These are phyloP conservation scores for Neodiprion pinetum DNA, from an alignment of 1,140 invertebrate species.

Conservation along the genomic window DNA sequence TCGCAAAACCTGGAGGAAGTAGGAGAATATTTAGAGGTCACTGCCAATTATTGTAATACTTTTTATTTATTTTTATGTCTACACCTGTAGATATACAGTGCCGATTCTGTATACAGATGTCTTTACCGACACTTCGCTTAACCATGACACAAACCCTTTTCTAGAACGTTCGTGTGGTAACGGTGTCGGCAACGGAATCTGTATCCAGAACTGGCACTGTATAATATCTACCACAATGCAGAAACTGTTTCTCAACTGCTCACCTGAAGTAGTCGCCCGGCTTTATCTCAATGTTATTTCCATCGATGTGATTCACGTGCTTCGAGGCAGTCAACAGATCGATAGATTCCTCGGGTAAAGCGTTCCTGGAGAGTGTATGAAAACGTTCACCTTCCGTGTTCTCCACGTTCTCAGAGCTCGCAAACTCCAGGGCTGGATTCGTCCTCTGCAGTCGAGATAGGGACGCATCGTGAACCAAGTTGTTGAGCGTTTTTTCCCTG, in stretches of 20 bases:
- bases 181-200: too few species aligned
- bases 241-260: constrained; percentile 17
- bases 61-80: too few species aligned
- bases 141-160: too few species aligned
- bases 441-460: constrained; percentile 41
- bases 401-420: constrained; percentile 45
- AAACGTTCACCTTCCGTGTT: background rate
- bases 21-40: too few species aligned
- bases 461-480: constrained; percentile 25
- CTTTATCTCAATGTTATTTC: constrained; percentile 57
- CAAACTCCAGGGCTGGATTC: constrained; percentile 39
- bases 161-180: too few species aligned
- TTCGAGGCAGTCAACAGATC: constrained; percentile 50
- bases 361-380: background rate
- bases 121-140: too few species aligned
- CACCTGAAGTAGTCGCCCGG: constrained; percentile 54
- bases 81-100: too few species aligned
- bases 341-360: constrained; percentile 25
- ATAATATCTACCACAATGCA: background rate
- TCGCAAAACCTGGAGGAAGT: too few species aligned
- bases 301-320: constrained; percentile 52
- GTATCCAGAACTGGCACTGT: too few species aligned
- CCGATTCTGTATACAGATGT: too few species aligned
- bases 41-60: too few species aligned
- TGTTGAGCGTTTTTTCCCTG: constrained; percentile 42